A percentile compares a stretch with the other conserved stretches of the same genome.
These are phyloP conservation scores for Scomber colias DNA, from an alignment of 2,113 vertebrate genomes.

Conservation along the genomic window DNA sequence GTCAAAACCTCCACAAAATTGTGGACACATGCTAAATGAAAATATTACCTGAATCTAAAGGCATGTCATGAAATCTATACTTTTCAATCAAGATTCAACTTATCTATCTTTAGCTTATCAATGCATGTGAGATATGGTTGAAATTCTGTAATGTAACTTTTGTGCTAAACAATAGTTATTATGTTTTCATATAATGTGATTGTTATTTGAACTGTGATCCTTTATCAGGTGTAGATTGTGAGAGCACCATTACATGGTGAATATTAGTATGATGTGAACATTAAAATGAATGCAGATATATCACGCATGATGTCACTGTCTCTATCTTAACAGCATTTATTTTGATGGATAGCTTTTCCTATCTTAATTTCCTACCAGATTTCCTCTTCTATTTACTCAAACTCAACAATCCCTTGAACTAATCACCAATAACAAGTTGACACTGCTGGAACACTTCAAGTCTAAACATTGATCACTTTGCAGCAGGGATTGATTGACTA, in stretches of 20 bases:
- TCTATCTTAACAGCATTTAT: slow-evolving; percentile 36
- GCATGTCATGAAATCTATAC: neutral
- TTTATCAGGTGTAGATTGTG: slow-evolving; percentile 33
- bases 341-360: slow-evolving; percentile 8
- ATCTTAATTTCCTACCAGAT: slow-evolving; percentile 20
- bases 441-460: slow-evolving; percentile 29
- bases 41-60: slow-evolving; percentile 7
- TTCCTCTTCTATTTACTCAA: slow-evolving; percentile 19
- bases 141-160: slow-evolving; percentile 16
- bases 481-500: slow-evolving; percentile 2
- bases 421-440: slow-evolving; percentile 54
- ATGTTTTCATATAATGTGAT: slow-evolving; percentile 35
- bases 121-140: slow-evolving; percentile 24
- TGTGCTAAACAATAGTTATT: neutral
- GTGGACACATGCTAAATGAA: neutral
- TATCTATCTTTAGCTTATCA: neutral
- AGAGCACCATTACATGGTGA: slow-evolving; percentile 33
- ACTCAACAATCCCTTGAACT: slow-evolving; percentile 32
- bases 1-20: neutral
- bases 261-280: slow-evolving; percentile 46
- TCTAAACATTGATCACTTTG: slow-evolving; percentile 17
- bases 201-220: slow-evolving; percentile 54
- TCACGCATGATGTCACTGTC: slow-evolving; percentile 33
- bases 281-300: slow-evolving; percentile 60
- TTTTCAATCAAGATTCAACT: neutral